Evolutionary conservation across 2,113 vertebrate genomes (phyloP).

Genomic region (Zingel zingel): DNA sequence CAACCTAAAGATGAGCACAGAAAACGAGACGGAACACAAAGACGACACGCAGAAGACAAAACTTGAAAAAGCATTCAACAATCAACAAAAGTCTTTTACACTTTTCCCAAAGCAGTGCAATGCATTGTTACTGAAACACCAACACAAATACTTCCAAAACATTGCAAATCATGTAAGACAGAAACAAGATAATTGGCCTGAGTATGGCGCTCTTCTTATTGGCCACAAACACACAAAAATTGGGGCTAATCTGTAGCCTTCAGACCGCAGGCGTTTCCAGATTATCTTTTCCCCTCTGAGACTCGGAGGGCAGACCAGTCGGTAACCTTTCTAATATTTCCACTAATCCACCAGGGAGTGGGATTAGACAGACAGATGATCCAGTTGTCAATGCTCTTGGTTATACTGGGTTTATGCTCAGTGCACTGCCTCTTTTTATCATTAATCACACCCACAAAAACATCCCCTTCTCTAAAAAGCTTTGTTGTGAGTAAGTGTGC

Average conservation of each 20-base stretch:
- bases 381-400: conserved; percentile 56
- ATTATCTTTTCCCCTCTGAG: conserved; percentile 61
- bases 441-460: conserved; percentile 27
- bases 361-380: conserved; percentile 72
- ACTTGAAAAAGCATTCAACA: neutral
- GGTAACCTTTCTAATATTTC: conserved; percentile 63
- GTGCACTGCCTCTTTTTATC: conserved; percentile 33
- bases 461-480: conserved; percentile 19
- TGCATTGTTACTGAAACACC: neutral
- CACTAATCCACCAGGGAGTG: conserved; percentile 69
- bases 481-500: conserved; percentile 24
- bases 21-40: neutral
- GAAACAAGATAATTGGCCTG: neutral
- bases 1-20: conserved; percentile 83
- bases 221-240: conserved; percentile 22
- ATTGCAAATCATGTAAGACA: neutral
- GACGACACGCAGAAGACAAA: neutral
- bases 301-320: conserved; percentile 49
- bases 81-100: neutral
- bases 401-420: conserved; percentile 35
- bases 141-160: neutral
- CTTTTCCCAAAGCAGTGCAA: neutral
- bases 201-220: conserved; percentile 1
- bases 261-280: conserved; percentile 44
- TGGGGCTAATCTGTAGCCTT: conserved; percentile 56